Evolutionary conservation across 2,113 vertebrate species (phyloP).

Genomic region (Epinephelus fuscoguttatus): DNA sequence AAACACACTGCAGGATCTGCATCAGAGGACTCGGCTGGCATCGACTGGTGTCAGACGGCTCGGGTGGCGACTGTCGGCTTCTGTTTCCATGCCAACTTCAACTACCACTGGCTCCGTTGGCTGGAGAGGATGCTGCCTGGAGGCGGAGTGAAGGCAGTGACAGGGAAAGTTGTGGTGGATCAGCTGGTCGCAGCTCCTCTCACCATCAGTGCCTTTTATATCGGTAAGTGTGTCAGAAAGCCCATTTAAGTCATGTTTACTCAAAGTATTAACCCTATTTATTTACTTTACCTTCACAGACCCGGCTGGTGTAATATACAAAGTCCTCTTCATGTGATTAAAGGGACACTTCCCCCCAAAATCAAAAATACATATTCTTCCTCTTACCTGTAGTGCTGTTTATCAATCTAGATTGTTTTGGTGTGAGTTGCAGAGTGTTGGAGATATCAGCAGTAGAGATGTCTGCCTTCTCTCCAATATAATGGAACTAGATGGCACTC

Average conservation of each 20-base stretch:
- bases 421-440: no score
- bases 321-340: not conserved
- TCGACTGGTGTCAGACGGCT: slow-evolving; percentile 83
- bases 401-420: no score
- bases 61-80: slow-evolving; percentile 85
- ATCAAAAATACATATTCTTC: no score
- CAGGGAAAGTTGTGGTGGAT: slow-evolving; percentile 84
- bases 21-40: slow-evolving; percentile 19
- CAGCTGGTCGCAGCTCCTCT: slow-evolving; percentile 85
- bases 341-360: no score
- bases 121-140: slow-evolving; percentile 85
- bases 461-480: no score
- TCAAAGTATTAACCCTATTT: not conserved
- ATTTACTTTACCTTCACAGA: not conserved
- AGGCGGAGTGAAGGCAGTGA: slow-evolving; percentile 70
- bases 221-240: slow-evolving; percentile 73
- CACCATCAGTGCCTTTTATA: slow-evolving; percentile 88
- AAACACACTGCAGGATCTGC: slow-evolving; percentile 9
- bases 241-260: not conserved
- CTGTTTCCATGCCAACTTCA: slow-evolving; percentile 88
- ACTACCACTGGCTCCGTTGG: slow-evolving; percentile 86
- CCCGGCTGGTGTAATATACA: not conserved
- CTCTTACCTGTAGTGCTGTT: no score
- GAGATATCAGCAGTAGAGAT: no score
- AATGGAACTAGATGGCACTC: no score